Conservation (phyloP, 2,888 invertebrate species). For the Ferrisia virgata region DNA sequence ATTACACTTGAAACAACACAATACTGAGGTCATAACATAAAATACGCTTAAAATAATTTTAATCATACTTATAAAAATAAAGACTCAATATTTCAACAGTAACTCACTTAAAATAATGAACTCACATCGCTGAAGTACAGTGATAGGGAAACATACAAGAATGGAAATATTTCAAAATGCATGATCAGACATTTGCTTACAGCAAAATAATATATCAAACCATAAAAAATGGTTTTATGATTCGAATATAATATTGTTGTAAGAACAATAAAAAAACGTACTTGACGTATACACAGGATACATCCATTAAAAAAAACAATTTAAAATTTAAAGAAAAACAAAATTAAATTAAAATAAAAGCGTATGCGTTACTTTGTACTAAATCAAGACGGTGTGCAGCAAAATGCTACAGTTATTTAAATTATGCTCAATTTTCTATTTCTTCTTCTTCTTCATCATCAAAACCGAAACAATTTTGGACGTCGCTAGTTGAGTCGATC, state of each 20-base stretch:
- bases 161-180: background rate
- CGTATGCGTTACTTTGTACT: constrained; percentile 6
- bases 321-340: background rate
- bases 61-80: too few relatives aligned
- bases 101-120: background rate
- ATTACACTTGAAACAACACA: background rate
- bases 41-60: too few relatives aligned
- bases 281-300: too few relatives aligned
- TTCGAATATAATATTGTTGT: too few relatives aligned
- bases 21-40: background rate
- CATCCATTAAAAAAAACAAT: too few relatives aligned
- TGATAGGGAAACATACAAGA: too few relatives aligned
- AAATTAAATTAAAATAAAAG: background rate
- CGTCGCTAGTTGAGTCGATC: constrained; percentile 57
- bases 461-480: constrained; percentile 80
- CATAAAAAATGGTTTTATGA: background rate
- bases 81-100: too few relatives aligned
- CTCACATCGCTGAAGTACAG: background rate
- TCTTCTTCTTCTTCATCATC: constrained; percentile 58
- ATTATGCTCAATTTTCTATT: constrained; percentile 21
- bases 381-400: background rate
- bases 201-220: background rate
- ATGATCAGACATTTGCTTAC: background rate
- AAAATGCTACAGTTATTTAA: background rate
- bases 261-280: background rate